A percentile compares a stretch with the other conserved stretches of the same genome.
Conservation (phyloP, 2,113 vertebrate genomes). For the Tragelaphus imberbis region DNA sequence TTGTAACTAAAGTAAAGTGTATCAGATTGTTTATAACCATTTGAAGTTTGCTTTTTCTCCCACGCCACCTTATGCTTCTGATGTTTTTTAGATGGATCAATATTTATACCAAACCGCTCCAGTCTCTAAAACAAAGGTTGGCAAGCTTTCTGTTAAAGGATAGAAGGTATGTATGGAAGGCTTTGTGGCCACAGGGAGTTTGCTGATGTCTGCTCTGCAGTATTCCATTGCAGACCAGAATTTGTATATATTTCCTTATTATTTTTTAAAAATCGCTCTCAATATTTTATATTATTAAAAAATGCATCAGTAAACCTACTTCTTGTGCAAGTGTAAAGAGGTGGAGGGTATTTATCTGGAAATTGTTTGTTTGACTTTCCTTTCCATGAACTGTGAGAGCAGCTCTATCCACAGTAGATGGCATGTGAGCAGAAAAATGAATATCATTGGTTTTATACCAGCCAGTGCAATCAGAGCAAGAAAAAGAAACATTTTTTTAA, state of each 20-base stretch:
- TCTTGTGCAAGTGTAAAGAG: fast-evolving
- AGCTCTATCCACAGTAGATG: fast-evolving
- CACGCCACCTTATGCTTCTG: background rate
- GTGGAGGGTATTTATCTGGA: background rate
- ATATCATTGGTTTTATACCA: background rate
- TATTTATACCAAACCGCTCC: no score
- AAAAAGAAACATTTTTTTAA: background rate
- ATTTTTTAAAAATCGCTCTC: background rate
- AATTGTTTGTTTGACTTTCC: background rate
- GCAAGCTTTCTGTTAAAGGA: background rate
- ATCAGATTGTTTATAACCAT: background rate
- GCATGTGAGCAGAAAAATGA: background rate
- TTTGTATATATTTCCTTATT: background rate
- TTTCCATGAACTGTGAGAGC: background rate
- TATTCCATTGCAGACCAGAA: background rate
- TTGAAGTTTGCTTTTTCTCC: background rate
- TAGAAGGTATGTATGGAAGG: background rate
- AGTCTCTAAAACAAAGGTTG: background rate
- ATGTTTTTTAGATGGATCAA: background rate
- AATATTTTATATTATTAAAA: background rate
- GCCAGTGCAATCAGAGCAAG: background rate
- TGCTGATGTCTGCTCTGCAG: no score
- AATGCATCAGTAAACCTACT: background rate
- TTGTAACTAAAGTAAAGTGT: background rate
- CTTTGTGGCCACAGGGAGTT: background rate